These are phyloP conservation scores for Apodemia duryi DNA, from an alignment of 2,888 invertebrate genomes.

Conservation along the genomic window DNA sequence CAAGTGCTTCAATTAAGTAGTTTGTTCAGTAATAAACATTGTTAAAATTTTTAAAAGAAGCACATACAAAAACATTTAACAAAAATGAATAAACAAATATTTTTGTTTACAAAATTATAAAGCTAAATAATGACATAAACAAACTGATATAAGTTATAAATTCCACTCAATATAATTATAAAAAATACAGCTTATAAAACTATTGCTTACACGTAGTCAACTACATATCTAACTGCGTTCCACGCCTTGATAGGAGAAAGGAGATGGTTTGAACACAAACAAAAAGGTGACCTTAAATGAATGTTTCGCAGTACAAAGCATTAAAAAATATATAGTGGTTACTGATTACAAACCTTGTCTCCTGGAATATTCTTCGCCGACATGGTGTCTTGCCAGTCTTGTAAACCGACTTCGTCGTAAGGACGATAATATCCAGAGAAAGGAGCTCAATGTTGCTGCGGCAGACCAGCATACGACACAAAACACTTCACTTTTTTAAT, in stretches of 20 bases:
- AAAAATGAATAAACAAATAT: neutral
- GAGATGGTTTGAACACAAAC: constrained; percentile 56
- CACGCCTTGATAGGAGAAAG: constrained; percentile 55
- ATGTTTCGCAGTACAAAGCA: constrained; percentile 28
- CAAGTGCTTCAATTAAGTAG: neutral
- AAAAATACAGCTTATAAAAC: constrained; percentile 4
- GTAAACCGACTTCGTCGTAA: constrained; percentile 70
- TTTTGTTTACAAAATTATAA: constrained; percentile 9
- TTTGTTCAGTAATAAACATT: neutral
- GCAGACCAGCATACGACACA: constrained; percentile 76
- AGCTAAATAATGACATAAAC: constrained; percentile 9
- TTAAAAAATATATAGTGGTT: constrained; percentile 6
- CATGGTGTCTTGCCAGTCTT: constrained; percentile 78
- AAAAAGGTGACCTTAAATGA: constrained; percentile 44
- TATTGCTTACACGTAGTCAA: constrained; percentile 25
- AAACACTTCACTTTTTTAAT: constrained; percentile 74
- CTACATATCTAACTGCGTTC: constrained; percentile 29
- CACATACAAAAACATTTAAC: neutral
- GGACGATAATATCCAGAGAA: constrained; percentile 74
- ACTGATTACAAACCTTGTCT: constrained; percentile 84
- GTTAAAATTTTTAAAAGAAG: neutral
- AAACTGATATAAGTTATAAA: neutral
- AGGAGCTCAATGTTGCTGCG: constrained; percentile 72
- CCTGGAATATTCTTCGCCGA: constrained; percentile 90
- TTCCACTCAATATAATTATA: neutral